Evolutionary conservation across 2,113 vertebrate genomes (phyloP), one percentile per base, ranked within the genome.

Genomic region (Eclectus roratus): DNA sequence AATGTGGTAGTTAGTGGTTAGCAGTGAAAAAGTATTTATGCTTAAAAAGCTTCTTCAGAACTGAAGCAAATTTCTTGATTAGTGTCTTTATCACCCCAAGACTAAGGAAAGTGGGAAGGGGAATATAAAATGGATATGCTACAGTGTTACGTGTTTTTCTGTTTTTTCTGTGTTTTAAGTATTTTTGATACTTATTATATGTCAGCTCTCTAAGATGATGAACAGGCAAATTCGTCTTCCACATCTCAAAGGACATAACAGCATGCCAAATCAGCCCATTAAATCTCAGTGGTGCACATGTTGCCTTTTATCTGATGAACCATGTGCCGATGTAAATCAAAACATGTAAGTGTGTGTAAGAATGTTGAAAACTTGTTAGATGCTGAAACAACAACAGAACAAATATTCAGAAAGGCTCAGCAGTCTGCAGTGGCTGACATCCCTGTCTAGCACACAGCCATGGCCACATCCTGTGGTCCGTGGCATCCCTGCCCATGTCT

Each of bases 281-380:
- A 90, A 73, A 73, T 47, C 50, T 80, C 85, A 63, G 46, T 28
- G 43, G 53, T 16, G 17, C 85, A 88, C 63, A 91, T 74, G 78
- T 76, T 92, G 52, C 60, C 82, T 91, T 96, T 91, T 63, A 93
- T 60, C 91, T 85, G 84, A 66, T 31, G 50, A 83, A 65, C 35
- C 64, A 11, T 10, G 58, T 46, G 31, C 56, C 21, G 2, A 73
- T 55, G 71, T 74, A 83, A 95, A 85, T 33, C 58, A 68, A 65
- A 91, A 56, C 4, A 9, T 14, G 0, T 11, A 70, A 63, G 16
- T 47, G 43, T 33, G n/a, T n/a, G 13, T 44, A 77, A 80, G 58
- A 93, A 63, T 6, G 19, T 19, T 21, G 64, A 85, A 90, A 89
- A 88, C 4, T 80, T 94, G 17, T 61, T 60, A 68, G 35, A 66